Evolutionary conservation across 1,140 invertebrate genomes (phyloP).

Genomic region (Platyura marginata): DNA sequence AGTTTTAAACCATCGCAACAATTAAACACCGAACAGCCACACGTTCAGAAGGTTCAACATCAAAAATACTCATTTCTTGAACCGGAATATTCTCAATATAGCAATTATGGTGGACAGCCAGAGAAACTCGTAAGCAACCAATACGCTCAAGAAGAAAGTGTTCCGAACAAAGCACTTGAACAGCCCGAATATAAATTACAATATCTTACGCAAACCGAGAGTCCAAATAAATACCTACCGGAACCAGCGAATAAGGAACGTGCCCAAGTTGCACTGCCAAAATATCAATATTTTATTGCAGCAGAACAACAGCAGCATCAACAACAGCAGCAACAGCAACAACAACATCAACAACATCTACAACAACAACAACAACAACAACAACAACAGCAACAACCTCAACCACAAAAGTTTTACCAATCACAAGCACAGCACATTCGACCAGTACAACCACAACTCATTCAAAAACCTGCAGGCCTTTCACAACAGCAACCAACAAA

Average conservation of each 20-base stretch:
- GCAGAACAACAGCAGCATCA: not conserved
- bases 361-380: not conserved
- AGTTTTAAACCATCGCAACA: not conserved
- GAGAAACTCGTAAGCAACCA: not conserved
- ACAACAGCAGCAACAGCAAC: not conserved
- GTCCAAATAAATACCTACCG: not conserved
- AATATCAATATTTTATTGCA: not conserved
- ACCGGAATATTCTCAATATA: not conserved
- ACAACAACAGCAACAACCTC: not conserved
- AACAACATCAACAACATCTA: not conserved
- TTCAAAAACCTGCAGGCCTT: too few relatives aligned
- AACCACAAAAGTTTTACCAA: not conserved
- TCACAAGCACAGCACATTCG: not conserved
- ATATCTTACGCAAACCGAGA: not conserved
- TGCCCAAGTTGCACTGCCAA: not conserved
- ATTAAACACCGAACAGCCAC: too few relatives aligned
- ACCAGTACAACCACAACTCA: not conserved
- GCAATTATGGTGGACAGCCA: not conserved
- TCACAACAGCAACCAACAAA: not conserved
- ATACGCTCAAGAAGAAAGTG: not conserved
- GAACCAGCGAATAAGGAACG: not conserved
- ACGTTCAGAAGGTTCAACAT: not conserved
- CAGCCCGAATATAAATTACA: not conserved
- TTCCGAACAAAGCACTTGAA: not conserved
- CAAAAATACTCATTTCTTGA: not conserved